These are phyloP conservation scores for Lumbricus terrestris DNA, from an alignment of 2,888 invertebrate genomes.

Conservation along the genomic window DNA sequence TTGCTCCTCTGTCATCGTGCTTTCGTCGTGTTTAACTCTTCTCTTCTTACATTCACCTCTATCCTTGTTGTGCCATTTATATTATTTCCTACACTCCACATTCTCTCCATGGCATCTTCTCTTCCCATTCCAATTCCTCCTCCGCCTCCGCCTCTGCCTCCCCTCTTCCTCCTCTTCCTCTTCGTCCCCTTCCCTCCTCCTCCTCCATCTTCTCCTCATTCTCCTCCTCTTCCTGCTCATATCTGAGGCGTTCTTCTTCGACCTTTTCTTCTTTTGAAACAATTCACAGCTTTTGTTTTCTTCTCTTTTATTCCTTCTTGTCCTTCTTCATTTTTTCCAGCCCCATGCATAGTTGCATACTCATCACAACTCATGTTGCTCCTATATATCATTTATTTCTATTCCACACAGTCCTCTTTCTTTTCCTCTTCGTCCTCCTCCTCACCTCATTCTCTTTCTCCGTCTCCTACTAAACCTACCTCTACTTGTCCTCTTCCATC, in stretches of 20 bases:
- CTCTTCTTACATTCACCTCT: background rate
- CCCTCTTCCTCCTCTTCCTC: background rate
- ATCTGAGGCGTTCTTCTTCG: background rate
- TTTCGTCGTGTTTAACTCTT: background rate
- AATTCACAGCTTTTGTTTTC: background rate
- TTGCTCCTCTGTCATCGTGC: background rate
- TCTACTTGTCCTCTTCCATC: background rate
- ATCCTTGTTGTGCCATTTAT: background rate
- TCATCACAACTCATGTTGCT: too few relatives aligned
- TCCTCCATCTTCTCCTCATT: conserved; percentile 13
- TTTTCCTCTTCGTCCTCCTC: background rate
- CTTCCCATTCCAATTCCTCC: background rate
- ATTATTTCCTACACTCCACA: conserved; percentile 4
- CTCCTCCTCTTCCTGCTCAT: background rate
- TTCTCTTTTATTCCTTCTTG: background rate
- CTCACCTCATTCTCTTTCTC: background rate
- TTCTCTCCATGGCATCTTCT: conserved; percentile 11
- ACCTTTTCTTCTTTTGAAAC: too few relatives aligned
- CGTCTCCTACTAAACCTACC: background rate
- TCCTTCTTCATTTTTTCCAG: conserved; percentile 10
- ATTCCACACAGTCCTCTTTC: conserved; percentile 4
- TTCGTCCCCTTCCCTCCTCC: conserved; percentile 4
- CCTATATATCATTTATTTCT: too few relatives aligned
- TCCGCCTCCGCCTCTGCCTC: background rate
- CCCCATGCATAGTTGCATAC: background rate